Percentiles rank a stretch among this genome's conserved stretches.
phyloP scores from a whole-genome alignment of 2,113 vertebrate species.

The Eulacestoma nigropectus region DNA sequence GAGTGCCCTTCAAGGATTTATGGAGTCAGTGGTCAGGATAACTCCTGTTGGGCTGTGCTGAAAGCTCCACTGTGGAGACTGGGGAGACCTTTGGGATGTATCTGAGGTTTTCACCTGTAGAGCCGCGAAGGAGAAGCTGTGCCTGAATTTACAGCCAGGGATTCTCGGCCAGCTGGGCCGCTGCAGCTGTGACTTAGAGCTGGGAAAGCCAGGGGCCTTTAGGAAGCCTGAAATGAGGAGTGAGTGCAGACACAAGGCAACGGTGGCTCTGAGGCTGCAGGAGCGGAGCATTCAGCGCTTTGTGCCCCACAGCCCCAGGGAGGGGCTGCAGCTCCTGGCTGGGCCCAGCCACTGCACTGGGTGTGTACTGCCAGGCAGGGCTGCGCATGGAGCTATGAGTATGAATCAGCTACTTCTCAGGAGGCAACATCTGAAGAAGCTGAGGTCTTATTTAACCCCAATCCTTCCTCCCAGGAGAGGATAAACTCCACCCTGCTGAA shows the following conservation, averaged over 20 bases:
- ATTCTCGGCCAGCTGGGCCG: not conserved
- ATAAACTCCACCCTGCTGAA: not conserved
- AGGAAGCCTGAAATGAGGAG: too few relatives aligned
- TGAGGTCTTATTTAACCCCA: not conserved
- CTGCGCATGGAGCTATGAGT: rapidly evolving
- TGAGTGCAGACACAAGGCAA: not conserved
- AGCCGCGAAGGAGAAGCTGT: not conserved
- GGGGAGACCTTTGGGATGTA: not conserved
- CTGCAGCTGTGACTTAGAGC: not conserved
- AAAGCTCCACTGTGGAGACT: not conserved
- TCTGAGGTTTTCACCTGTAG: not conserved
- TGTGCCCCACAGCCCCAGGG: not conserved
- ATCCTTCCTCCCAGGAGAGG: not conserved
- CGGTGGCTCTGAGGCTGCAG: not conserved
- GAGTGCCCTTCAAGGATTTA: rapidly evolving
- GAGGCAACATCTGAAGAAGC: not conserved
- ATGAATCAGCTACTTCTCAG: not conserved
- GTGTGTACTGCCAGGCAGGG: not conserved
- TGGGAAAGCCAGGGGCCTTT: not conserved
- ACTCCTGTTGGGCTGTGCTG: rapidly evolving
- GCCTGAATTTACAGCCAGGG: not conserved
- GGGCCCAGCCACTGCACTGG: not conserved
- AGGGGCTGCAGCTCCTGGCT: not conserved
- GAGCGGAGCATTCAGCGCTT: not conserved
- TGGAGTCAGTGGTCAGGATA: not conserved